Percentiles rank a stretch among this genome's conserved stretches.
These are phyloP conservation scores for Steinernema hermaphroditum DNA, from an alignment of 2,888 invertebrate species.

Conservation along the genomic window DNA sequence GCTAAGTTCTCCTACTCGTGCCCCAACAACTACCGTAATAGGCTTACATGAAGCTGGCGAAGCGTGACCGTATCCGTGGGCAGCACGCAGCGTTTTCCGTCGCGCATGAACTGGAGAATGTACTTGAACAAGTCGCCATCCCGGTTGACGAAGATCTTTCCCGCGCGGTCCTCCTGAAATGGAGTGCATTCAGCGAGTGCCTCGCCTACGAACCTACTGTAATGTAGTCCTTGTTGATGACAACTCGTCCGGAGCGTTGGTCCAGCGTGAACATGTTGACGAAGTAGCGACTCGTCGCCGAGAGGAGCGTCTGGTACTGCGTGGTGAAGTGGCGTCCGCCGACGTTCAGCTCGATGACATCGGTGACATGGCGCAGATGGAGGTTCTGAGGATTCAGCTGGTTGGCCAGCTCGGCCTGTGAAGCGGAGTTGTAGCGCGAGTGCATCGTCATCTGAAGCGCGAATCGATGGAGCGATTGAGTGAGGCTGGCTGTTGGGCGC, in stretches of 20 bases:
- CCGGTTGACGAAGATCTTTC: slow-evolving; percentile 40
- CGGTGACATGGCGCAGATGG: slow-evolving; percentile 35
- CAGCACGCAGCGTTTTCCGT: slow-evolving; percentile 37
- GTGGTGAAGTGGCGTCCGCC: slow-evolving; percentile 37
- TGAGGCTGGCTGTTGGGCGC: not conserved
- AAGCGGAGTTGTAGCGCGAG: slow-evolving; percentile 8
- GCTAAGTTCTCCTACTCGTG: too few relatives aligned
- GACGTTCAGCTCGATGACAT: slow-evolving; percentile 40
- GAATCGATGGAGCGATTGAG: not conserved
- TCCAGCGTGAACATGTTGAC: slow-evolving; percentile 27
- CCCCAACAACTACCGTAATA: too few relatives aligned
- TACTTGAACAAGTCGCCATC: slow-evolving; percentile 41
- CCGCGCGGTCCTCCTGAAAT: slow-evolving; percentile 35
- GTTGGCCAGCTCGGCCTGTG: not conserved
- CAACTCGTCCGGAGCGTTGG: slow-evolving; percentile 15
- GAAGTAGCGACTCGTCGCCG: slow-evolving; percentile 23
- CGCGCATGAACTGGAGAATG: slow-evolving; percentile 42
- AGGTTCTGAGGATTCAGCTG: slow-evolving; percentile 15
- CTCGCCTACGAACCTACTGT: not conserved
- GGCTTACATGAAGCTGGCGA: slow-evolving; percentile 34
- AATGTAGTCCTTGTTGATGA: slow-evolving; percentile 28
- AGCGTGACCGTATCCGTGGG: slow-evolving; percentile 37
- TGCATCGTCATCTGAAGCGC: slow-evolving; percentile 13
- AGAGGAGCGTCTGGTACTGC: slow-evolving; percentile 35
- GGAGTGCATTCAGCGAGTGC: not conserved